Percentiles rank a stretch among this genome's conserved stretches.
Conservation (phyloP, 2,797 vertebrate species). For the Phoxinus dragarum region DNA sequence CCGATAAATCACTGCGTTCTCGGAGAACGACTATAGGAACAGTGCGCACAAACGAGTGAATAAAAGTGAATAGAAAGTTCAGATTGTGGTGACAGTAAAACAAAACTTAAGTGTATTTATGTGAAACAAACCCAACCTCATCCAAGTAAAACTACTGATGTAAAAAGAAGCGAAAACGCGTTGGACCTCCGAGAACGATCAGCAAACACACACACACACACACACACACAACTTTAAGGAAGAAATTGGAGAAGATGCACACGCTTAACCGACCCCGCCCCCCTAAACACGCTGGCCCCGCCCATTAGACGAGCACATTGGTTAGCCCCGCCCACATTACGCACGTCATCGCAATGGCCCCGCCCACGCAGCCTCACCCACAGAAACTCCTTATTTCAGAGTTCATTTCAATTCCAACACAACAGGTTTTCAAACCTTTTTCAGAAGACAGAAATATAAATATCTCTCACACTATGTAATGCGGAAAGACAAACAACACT, state of each 20-base stretch:
- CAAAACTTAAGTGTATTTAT: neutral
- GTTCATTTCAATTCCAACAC: no score
- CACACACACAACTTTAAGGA: neutral
- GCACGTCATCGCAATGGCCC: rapidly evolving
- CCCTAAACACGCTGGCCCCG: neutral
- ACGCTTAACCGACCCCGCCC: neutral
- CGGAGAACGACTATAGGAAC: neutral
- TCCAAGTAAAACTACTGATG: neutral
- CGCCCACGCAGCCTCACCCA: neutral
- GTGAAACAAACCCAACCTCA: neutral
- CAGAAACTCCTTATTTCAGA: no score
- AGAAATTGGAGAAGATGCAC: neutral
- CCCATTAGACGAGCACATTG: neutral
- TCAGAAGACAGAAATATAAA: no score
- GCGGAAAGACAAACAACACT: no score
- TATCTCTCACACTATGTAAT: no score
- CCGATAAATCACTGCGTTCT: neutral
- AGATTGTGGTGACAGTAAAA: neutral
- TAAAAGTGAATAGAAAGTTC: neutral
- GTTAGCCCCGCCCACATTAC: neutral
- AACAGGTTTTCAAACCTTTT: no score
- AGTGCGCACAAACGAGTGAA: neutral
- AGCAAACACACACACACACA: neutral
- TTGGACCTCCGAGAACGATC: neutral
- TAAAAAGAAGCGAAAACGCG: neutral